Evolutionary conservation across 2,113 vertebrate species (phyloP), one percentile per base, ranked within the genome.

Genomic region (Petroica traversi): DNA sequence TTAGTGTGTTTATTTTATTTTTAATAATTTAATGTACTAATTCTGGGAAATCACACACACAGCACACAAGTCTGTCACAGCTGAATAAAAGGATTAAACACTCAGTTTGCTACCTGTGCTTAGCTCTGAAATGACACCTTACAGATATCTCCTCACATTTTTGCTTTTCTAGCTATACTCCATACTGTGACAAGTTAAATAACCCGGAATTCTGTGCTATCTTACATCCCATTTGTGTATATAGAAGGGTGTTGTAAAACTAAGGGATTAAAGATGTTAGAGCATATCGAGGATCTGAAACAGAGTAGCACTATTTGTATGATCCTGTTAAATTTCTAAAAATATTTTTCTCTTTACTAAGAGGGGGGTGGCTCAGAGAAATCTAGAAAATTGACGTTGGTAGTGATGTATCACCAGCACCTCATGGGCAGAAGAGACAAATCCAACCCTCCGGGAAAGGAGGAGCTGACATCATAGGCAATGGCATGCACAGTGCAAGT

Each of bases 301-400:
- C 43, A 88, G 46, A 86, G 25, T 48, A 89, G 13, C 12, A 29
- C 11, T 48, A 51, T 80, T 88, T 85, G 36, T 83, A 96, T 52
- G 23, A 89, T 57, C n/a, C 52, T 64, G 11, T 48, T 63, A 69
- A 13, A 84, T 61, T 46, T 72, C 76, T 55, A 80, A 91, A 85
- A 88, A 38, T 77, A 82, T 34, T 77, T 88, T 85, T 33, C 48
- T 78, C 48, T 40, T 89, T 85, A 87, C 38, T 81, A 68, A 84
- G 38, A 33, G 7, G 40, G 36, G 3, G 2, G 19, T 81, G 68
- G 84, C 69, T 72, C 43, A 91, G 2, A 78, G 23, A 68, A 81
- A 75, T 75, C 45, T 52, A 87, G 43, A 87, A 89, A 92, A 48
- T 25, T 91, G 19, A 55, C 68, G 22, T 59, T 1, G 1, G n/a